phyloP scores from a whole-genome alignment of 2,888 invertebrate genomes.

The Conchocele bisecta region DNA sequence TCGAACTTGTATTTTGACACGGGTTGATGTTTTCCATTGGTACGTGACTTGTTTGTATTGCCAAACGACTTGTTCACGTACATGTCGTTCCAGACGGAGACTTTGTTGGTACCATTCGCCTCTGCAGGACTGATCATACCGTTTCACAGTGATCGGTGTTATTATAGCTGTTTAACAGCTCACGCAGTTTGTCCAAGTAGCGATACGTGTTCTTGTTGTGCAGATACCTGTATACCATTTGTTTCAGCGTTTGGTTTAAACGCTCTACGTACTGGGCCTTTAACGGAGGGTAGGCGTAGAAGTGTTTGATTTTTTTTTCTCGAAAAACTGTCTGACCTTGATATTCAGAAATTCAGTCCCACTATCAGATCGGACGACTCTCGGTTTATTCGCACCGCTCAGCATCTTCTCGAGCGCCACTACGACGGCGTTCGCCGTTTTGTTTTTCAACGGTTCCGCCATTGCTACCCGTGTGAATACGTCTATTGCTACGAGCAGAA shows the following conservation, averaged over 20 bases:
- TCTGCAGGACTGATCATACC: not conserved
- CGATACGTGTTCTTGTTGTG: constrained; percentile 5
- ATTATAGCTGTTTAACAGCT: not conserved
- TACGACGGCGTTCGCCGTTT: not conserved
- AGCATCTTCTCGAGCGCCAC: not conserved
- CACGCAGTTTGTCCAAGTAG: not conserved
- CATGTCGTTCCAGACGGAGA: constrained; percentile 1
- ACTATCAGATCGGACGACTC: not conserved
- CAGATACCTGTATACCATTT: not conserved
- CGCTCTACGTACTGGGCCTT: constrained; percentile 3
- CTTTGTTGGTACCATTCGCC: not conserved
- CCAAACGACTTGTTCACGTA: not conserved
- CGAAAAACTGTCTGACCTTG: not conserved
- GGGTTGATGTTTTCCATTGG: too few species aligned
- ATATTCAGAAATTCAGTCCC: not conserved
- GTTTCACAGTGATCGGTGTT: not conserved
- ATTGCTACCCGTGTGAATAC: constrained; percentile 1
- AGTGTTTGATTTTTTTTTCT: constrained; percentile 1
- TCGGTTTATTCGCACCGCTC: not conserved
- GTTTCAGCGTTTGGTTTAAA: not conserved
- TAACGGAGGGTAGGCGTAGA: constrained; percentile 2
- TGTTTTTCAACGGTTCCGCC: not conserved
- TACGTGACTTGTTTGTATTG: too few species aligned
- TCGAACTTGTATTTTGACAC: too few species aligned
- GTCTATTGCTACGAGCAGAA: constrained; percentile 2